Conservation (phyloP, 2,797 vertebrate species). For the Cirrhinus mrigala region DNA sequence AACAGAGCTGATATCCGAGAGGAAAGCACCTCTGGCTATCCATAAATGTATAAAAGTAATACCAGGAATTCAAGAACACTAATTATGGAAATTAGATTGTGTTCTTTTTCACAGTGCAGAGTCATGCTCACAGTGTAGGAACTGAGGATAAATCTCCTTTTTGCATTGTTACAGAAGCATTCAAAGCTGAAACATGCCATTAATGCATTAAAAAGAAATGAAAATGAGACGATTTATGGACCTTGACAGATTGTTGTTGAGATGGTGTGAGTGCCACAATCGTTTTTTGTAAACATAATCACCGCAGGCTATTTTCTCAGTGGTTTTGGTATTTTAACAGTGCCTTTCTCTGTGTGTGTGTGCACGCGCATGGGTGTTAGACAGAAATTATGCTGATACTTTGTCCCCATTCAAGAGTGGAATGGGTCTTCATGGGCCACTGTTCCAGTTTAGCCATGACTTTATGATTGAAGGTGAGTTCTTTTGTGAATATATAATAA, state of each 20-base stretch:
- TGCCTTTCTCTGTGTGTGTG: not conserved
- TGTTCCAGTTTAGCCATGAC: slow-evolving; percentile 28
- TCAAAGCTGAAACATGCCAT: slow-evolving; percentile 5
- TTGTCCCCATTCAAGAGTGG: slow-evolving; percentile 26
- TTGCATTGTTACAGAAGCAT: not conserved
- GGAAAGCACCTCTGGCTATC: slow-evolving; percentile 18
- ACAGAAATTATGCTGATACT: not conserved
- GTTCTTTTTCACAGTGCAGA: slow-evolving; percentile 25
- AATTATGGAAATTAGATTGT: slow-evolving; percentile 39
- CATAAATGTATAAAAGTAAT: slow-evolving; percentile 35
- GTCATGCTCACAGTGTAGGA: not conserved
- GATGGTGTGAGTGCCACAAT: not conserved
- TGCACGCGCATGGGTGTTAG: not conserved
- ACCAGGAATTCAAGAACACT: slow-evolving; percentile 9
- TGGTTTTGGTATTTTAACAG: slow-evolving; percentile 7
- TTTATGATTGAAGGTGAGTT: slow-evolving; percentile 18
- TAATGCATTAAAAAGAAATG: slow-evolving; percentile 28
- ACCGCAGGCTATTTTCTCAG: not conserved
- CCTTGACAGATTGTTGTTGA: slow-evolving; percentile 16
- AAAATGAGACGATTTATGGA: not conserved
- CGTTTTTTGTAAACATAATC: not conserved
- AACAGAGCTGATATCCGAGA: not conserved
- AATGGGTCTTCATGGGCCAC: slow-evolving; percentile 18
- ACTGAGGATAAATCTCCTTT: slow-evolving; percentile 11
- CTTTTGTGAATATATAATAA: slow-evolving; percentile 22